These are phyloP conservation scores for Drosophila watanabei DNA, from an alignment of 1,140 invertebrate species.

Conservation along the genomic window DNA sequence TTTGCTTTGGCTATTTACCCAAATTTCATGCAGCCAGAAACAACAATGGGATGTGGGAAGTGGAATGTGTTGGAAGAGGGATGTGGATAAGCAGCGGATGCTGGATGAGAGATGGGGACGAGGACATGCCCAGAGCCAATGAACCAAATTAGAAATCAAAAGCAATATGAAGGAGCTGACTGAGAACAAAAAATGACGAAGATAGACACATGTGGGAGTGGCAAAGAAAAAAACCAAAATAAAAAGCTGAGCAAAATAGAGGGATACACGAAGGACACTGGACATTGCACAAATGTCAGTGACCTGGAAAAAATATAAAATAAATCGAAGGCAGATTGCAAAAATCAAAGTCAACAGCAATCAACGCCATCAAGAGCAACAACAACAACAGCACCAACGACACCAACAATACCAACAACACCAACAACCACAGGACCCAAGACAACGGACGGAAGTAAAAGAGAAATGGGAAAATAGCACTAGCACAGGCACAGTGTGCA, in stretches of 20 bases:
- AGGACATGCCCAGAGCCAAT: conserved; percentile 52
- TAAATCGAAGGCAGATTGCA: conserved; percentile 79
- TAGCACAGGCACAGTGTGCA: conserved; percentile 25
- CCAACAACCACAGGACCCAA: conserved; percentile 9
- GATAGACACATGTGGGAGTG: conserved; percentile 37
- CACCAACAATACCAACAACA: background rate
- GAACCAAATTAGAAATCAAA: conserved; percentile 75
- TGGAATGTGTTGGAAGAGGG: too few species aligned
- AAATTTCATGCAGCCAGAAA: conserved; percentile 67
- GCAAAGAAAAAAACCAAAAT: background rate
- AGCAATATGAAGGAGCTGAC: conserved; percentile 41
- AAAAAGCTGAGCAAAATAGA: background rate
- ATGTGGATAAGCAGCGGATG: background rate
- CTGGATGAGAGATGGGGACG: background rate
- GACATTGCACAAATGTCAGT: conserved; percentile 68
- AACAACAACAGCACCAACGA: conserved; percentile 2
- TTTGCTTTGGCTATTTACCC: conserved; percentile 69
- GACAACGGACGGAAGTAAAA: conserved; percentile 33
- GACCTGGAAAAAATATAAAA: conserved; percentile 78
- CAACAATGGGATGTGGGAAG: conserved; percentile 35
- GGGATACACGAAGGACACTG: conserved; percentile 29
- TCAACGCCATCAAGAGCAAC: conserved; percentile 60
- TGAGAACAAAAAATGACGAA: conserved; percentile 23
- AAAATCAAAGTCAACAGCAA: conserved; percentile 83
- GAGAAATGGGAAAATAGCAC: conserved; percentile 12